These are phyloP conservation scores for Tor tambroides DNA, from an alignment of 2,113 vertebrate species.

Conservation along the genomic window DNA sequence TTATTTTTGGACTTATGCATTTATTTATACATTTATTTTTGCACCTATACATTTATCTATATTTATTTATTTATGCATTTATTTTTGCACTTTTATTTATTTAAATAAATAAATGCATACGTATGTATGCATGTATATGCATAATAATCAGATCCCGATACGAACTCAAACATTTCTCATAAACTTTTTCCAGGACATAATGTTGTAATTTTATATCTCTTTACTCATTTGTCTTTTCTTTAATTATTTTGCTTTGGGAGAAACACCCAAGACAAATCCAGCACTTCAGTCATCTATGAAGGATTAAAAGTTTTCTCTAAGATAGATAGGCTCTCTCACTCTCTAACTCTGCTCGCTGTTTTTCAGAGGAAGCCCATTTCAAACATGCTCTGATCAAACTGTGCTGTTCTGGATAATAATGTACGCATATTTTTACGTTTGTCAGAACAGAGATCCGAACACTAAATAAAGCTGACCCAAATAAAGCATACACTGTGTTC, in stretches of 20 bases:
- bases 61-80: neutral
- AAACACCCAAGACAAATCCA: neutral
- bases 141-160: neutral
- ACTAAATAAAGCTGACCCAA: constrained; percentile 29
- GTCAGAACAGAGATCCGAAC: neutral
- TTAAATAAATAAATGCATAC: neutral
- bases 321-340: neutral
- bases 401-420: neutral
- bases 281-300: too few relatives aligned
- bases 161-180: neutral
- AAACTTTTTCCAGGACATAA: neutral
- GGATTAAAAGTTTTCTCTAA: neutral
- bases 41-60: too few relatives aligned
- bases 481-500: constrained; percentile 3
- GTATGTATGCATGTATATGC: too few relatives aligned
- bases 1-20: too few relatives aligned
- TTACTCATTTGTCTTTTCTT: neutral
- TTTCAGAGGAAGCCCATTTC: neutral
- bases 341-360: neutral
- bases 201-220: neutral
- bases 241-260: neutral
- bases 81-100: neutral
- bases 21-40: too few relatives aligned
- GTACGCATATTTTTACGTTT: neutral
- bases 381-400: neutral